Conservation (phyloP, 2,113 vertebrate genomes). For the Nothobranchius kuhntae region DNA sequence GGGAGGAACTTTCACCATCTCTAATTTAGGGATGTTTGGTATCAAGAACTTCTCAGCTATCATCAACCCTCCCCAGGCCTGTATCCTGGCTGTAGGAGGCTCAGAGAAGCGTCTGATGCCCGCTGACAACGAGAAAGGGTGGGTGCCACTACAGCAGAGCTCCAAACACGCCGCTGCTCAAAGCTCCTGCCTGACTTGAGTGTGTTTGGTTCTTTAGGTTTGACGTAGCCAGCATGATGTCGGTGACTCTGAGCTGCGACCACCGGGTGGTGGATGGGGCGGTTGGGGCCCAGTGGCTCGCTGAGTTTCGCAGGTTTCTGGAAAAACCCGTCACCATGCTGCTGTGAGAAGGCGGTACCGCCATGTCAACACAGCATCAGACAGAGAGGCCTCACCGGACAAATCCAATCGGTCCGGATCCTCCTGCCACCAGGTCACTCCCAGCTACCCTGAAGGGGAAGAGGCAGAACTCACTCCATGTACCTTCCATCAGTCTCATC, state of each 20-base stretch:
- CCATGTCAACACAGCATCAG: constrained; percentile 13
- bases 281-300: constrained; percentile 94
- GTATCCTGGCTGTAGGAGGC: constrained; percentile 93
- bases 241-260: constrained; percentile 95
- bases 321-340: constrained; percentile 93
- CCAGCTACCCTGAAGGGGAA: constrained; percentile 40
- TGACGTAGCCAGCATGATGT: constrained; percentile 92
- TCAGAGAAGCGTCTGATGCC: constrained; percentile 90
- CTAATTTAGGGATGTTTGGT: constrained; percentile 99
- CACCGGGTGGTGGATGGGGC: constrained; percentile 94
- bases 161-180: neutral
- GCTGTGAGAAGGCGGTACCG: constrained; percentile 78
- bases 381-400: constrained; percentile 27
- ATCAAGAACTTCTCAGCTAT: constrained; percentile 98
- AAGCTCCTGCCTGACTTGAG: neutral
- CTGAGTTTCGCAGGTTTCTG: constrained; percentile 92
- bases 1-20: constrained; percentile 98
- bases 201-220: constrained; percentile 78
- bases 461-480: constrained; percentile 61
- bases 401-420: constrained; percentile 31
- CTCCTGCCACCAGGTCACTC: constrained; percentile 64
- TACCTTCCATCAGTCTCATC: constrained; percentile 21
- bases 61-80: constrained; percentile 97
- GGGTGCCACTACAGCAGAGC: constrained; percentile 29
- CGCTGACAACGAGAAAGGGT: constrained; percentile 96